These are phyloP conservation scores for Varecia variegata DNA, from an alignment of 2,797 vertebrate genomes.

Conservation along the genomic window DNA sequence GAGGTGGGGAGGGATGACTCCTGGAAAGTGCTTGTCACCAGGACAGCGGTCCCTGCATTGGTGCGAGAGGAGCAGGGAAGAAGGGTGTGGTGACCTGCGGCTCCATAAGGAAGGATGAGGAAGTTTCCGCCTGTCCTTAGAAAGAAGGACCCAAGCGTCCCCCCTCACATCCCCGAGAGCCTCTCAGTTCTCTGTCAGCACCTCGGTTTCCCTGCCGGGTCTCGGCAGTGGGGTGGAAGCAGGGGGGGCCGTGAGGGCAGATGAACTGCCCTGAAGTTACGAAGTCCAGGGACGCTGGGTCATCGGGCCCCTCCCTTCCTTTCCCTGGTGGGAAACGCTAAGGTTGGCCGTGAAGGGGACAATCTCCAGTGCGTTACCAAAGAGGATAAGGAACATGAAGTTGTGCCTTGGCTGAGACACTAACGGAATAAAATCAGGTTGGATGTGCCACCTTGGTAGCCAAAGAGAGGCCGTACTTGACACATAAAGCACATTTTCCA, in stretches of 20 bases:
- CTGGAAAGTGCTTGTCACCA: too few relatives aligned
- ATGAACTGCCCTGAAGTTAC: neutral
- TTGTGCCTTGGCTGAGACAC: neutral
- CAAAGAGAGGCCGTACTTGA: neutral
- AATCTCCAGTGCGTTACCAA: neutral
- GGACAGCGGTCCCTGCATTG: neutral
- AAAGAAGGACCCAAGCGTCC: fast-evolving
- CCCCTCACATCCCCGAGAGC: fast-evolving
- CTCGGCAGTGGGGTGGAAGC: neutral
- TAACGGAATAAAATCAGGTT: neutral
- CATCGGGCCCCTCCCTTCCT: fast-evolving
- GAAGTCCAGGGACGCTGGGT: neutral
- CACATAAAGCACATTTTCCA: neutral
- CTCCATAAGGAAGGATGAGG: fast-evolving
- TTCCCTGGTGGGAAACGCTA: fast-evolving
- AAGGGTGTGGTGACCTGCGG: neutral
- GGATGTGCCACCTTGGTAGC: neutral
- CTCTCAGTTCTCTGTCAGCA: too few relatives aligned
- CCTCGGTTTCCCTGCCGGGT: fast-evolving
- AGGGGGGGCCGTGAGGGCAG: too few relatives aligned
- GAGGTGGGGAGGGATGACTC: neutral
- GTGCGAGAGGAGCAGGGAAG: fast-evolving
- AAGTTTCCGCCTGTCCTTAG: neutral
- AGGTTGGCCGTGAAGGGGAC: fast-evolving
- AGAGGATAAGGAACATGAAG: neutral